These are phyloP conservation scores for Stegostoma tigrinum DNA, from an alignment of 2,113 vertebrate species.

Conservation along the genomic window DNA sequence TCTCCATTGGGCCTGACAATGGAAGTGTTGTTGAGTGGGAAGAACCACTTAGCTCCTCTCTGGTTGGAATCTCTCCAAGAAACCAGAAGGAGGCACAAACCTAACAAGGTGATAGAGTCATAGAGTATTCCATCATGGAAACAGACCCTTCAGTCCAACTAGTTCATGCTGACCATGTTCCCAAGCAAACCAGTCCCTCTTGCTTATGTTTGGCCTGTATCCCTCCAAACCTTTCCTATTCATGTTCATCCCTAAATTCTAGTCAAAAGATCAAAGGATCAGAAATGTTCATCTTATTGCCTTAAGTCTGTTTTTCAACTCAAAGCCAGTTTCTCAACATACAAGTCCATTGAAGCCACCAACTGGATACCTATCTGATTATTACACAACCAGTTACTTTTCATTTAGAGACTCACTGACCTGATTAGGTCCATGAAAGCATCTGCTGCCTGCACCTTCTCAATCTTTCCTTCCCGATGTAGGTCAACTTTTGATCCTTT, in stretches of 20 bases:
- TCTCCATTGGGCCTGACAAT: background rate
- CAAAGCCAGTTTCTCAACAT: background rate
- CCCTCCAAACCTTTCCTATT: too few species aligned
- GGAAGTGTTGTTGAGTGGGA: background rate
- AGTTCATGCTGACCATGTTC: too few species aligned
- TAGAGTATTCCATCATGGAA: too few species aligned
- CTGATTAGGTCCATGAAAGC: constrained; percentile 93
- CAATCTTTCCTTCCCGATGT: constrained; percentile 62
- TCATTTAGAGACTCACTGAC: constrained; percentile 49
- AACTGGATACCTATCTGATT: background rate
- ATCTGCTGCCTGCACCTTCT: constrained; percentile 79
- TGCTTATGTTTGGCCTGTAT: too few species aligned
- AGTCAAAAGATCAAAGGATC: background rate
- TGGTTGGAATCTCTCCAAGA: background rate
- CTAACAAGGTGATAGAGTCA: background rate
- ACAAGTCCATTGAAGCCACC: background rate
- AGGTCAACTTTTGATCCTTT: constrained; percentile 78
- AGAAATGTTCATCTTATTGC: background rate
- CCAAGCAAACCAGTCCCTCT: too few species aligned
- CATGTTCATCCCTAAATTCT: background rate
- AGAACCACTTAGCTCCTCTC: background rate
- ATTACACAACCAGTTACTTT: background rate
- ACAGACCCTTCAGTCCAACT: too few species aligned
- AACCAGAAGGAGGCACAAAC: background rate
- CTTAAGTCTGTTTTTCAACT: background rate